A percentile compares a stretch with the other conserved stretches of the same genome.
Conservation (phyloP, 1,140 invertebrate species). For the Eumaeus atala region DNA sequence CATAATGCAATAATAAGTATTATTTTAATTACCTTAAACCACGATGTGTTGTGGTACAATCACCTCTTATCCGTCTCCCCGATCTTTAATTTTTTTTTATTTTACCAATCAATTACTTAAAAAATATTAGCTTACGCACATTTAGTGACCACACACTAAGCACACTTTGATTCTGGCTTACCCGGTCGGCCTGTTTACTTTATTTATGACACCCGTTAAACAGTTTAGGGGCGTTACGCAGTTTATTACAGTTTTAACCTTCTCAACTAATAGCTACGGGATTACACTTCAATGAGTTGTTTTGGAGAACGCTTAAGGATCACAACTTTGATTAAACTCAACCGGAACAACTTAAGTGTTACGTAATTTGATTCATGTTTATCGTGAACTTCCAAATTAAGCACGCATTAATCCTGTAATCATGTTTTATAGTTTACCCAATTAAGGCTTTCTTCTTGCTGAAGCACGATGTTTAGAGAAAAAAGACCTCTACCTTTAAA, state of each 20-base stretch:
- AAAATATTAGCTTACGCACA: neutral
- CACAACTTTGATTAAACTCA: constrained; percentile 4
- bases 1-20: no score
- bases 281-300: constrained; percentile 21
- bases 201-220: constrained; percentile 29
- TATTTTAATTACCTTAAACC: no score
- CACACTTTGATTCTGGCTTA: constrained; percentile 27
- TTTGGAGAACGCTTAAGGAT: constrained; percentile 5
- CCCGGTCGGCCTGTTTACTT: constrained; percentile 25
- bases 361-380: neutral
- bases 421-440: neutral
- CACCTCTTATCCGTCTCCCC: no score
- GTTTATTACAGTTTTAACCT: constrained; percentile 32
- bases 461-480: no score
- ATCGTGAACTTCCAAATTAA: constrained; percentile 7
- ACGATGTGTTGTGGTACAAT: no score
- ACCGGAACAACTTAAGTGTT: constrained; percentile 3
- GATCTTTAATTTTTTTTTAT: no score
- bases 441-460: neutral
- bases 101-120: no score
- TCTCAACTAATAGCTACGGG: constrained; percentile 21
- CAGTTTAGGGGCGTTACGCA: constrained; percentile 23
- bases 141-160: constrained; percentile 20
- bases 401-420: constrained; percentile 7
- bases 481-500: no score